Base-by-base conservation (phyloP, 2,113 vertebrate species). In the Varanus salvator region DNA sequence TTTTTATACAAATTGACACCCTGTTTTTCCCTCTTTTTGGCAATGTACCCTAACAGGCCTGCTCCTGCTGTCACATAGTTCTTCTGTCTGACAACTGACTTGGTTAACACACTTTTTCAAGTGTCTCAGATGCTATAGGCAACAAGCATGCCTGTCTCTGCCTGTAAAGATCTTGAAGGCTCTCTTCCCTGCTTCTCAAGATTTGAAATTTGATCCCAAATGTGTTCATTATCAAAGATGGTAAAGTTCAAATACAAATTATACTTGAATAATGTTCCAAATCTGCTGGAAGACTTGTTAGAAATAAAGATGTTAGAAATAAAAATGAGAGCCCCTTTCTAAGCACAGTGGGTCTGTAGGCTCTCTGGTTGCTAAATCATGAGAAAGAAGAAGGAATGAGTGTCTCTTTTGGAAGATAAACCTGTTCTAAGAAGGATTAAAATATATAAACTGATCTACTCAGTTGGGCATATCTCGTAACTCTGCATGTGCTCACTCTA, bases 261-360 rank as follows among this genome's bases (percentile, higher is more conserved):
- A 90, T 94, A 91, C 93, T 95, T 95, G 93, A 94, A 94, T 92
- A 92, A 95, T 92, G 95, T 95, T 93, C 93, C 92, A 93, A 95
- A 96, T 96, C 95, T 95, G 95, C 94, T 96, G 94, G 94, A 96
- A 96, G 91, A 95, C 94, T 96, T 96, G 94, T 96, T 96, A 96
- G 91, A 95, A 95, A 93, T 91, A 95, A 95, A 95, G 94, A 95
- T 90, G 92, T 96, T 96, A 96, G 92, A 95, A 95, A 94, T 91
- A 95, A 95, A 95, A 95, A 95, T 81, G 92, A 95, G 91, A 94
- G 54, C 92, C 88, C 88, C 92, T 91, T 96, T 95, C 95, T 95
- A 96, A 93, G 95, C 96, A 93, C 94, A 96, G 94, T 95, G 91
- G 93, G 94, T 48, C 88, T 91, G 92, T 87, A 94, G 93, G 92